These are phyloP conservation scores for Urocyon cinereoargenteus DNA, from an alignment of 2,797 vertebrate species.

Conservation along the genomic window DNA sequence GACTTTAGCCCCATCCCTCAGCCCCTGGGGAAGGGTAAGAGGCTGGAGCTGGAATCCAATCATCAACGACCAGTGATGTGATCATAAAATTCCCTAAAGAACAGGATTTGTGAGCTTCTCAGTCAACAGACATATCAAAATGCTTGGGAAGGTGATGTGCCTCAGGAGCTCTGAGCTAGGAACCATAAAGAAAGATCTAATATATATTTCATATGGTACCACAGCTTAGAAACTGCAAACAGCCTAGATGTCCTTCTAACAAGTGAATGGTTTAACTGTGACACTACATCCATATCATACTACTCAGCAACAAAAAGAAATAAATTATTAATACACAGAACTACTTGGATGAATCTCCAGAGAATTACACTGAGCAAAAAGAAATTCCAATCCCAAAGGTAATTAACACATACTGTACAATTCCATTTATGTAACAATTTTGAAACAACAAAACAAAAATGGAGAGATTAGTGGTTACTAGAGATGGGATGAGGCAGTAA, in stretches of 20 bases:
- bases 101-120: too few relatives aligned
- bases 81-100: too few relatives aligned
- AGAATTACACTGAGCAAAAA: background rate
- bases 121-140: too few relatives aligned
- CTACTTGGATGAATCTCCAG: background rate
- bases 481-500: background rate
- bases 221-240: background rate
- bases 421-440: background rate
- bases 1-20: too few relatives aligned
- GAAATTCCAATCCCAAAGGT: background rate
- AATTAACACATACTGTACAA: background rate
- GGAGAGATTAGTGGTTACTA: background rate
- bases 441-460: background rate
- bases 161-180: background rate
- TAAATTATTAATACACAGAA: background rate
- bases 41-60: too few relatives aligned
- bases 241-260: background rate
- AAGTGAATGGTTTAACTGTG: background rate
- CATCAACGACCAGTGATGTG: too few relatives aligned
- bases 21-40: too few relatives aligned
- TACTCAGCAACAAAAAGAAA: background rate
- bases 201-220: background rate
- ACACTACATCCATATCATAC: background rate
- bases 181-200: background rate
- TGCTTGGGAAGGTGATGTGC: too few relatives aligned